These are phyloP conservation scores for Aradophagus sp. DNA, from an alignment of 1,140 invertebrate genomes.

Conservation along the genomic window DNA sequence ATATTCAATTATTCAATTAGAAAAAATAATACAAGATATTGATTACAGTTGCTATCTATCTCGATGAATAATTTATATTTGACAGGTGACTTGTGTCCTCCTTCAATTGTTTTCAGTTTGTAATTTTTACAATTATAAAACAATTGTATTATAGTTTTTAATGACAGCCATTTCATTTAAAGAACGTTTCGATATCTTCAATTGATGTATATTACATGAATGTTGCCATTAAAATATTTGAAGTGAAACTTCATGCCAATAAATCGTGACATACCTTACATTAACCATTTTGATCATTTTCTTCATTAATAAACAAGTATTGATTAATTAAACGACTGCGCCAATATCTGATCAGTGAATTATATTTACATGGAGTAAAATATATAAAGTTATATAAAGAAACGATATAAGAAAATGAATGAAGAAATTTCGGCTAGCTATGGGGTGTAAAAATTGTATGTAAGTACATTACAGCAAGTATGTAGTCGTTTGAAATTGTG, in stretches of 20 bases:
- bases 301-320: slow-evolving; percentile 13
- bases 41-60: slow-evolving; percentile 26
- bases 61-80: too few species aligned
- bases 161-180: slow-evolving; percentile 51
- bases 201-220: slow-evolving; percentile 59
- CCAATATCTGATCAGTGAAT: too few species aligned
- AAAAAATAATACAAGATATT: slow-evolving; percentile 5
- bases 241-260: slow-evolving; percentile 59
- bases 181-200: slow-evolving; percentile 51
- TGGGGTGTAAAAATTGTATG: slow-evolving; percentile 28
- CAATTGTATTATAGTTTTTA: slow-evolving; percentile 54
- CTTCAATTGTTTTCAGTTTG: slow-evolving; percentile 45
- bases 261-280: slow-evolving; percentile 54
- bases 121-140: slow-evolving; percentile 34
- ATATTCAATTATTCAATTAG: slow-evolving; percentile 6
- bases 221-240: slow-evolving; percentile 58
- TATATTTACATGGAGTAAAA: too few species aligned
- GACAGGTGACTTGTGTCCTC: slow-evolving; percentile 39
- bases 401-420: slow-evolving; percentile 8
- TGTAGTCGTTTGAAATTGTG: slow-evolving; percentile 9
- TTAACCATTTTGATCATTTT: slow-evolving; percentile 36
- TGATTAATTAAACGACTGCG: too few species aligned
- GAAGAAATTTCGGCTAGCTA: slow-evolving; percentile 18
- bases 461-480: slow-evolving; percentile 38
- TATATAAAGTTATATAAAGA: too few species aligned